Evolutionary conservation across 2,113 vertebrate species (phyloP), one percentile per base, ranked within the genome.

Genomic region (Actinemys pallida): DNA sequence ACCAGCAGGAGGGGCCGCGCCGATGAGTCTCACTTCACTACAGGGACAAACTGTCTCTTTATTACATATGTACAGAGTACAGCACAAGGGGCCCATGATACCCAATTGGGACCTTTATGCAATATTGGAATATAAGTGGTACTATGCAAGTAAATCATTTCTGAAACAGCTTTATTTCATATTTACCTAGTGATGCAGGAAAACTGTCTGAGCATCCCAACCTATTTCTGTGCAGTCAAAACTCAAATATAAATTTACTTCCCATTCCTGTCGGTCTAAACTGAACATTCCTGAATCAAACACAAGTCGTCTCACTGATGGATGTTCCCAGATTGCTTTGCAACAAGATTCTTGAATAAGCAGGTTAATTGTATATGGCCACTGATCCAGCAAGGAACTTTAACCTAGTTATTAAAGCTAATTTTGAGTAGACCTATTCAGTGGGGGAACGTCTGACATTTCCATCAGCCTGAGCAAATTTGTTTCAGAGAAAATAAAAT

Each of bases 401-500:
- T 14, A 31, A 35, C 17, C 7, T 3, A 65, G 31, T 65, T 35
- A 65, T n/a, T 65, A n/a, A 65, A 35, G 14, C 62, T 35, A 65
- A 65, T 35, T 17, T 65, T 65, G 29, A 35, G 31, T 65, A 65
- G 62, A 20, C 8, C 65, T 39, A n/a, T 19, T n/a, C 35, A n/a
- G 65, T 20, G 65, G 65, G 19, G 65, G 17, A 69, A 69, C 20
- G 35, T 69, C 35, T 39, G 8, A 69, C 7, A 8, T 69, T 69
- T 39, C 35, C 35, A 20, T 35, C 24, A 87, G 89, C 14, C 2
- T 1, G 24, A 14, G 81, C 39, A 20, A 35, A 12, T 0, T 10
- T 1, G 35, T 12, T 10, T 1, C 10, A 4, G 84, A 31, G 1
- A 2, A 39, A 11, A n/a, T 20, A 27, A 54, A 4, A 1, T 88